Percentiles rank a stretch among this genome's conserved stretches.
phyloP scores from a whole-genome alignment of 92 coral and sea anemone species.

The Porites cylindrica region DNA sequence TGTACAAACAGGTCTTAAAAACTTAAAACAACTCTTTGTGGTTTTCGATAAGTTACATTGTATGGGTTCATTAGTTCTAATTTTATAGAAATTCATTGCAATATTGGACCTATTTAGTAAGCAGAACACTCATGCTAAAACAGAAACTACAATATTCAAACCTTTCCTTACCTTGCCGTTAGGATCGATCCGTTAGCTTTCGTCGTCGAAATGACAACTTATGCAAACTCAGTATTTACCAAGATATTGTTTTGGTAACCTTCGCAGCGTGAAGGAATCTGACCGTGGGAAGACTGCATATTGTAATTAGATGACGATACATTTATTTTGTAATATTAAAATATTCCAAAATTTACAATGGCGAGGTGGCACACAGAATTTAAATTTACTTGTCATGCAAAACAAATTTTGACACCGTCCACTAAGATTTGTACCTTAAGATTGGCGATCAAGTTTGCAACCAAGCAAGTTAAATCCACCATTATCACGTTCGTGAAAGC shows the following conservation, averaged over 20 bases:
- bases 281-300: conserved; percentile 27
- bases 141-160: background rate
- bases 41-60: no score
- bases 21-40: no score
- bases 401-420: background rate
- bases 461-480: background rate
- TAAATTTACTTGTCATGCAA: conserved; percentile 23
- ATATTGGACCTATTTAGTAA: no score
- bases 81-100: no score
- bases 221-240: background rate
- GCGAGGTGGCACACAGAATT: background rate
- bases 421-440: background rate
- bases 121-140: no score
- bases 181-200: background rate
- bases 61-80: no score
- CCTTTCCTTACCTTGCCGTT: background rate
- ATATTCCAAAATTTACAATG: conserved; percentile 12
- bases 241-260: background rate
- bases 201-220: background rate
- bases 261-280: conserved; percentile 10
- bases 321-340: background rate
- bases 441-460: background rate
- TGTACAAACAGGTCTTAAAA: no score
- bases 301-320: background rate
- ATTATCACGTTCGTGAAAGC: background rate